phyloP scores from a whole-genome alignment of 2,113 vertebrate species.

The Sander vitreus region DNA sequence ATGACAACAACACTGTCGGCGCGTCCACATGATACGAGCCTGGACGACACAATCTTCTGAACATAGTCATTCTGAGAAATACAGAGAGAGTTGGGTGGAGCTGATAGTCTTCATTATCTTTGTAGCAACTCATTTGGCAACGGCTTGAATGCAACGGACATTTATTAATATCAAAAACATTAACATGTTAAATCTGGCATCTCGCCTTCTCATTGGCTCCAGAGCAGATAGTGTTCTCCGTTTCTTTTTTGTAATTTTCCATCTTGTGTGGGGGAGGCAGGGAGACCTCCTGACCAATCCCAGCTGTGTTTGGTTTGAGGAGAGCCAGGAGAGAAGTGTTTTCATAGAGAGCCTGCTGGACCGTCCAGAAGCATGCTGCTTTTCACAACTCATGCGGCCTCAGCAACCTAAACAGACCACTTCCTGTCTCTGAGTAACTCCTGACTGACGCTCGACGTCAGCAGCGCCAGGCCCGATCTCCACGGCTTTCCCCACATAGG shows the following conservation, averaged over 20 bases:
- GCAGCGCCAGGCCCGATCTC: not conserved
- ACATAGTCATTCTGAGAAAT: too few species aligned
- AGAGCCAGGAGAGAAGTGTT: not conserved
- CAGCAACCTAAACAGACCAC: not conserved
- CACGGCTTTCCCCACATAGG: not conserved
- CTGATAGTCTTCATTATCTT: too few species aligned
- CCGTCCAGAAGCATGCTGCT: not conserved
- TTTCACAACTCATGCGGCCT: not conserved
- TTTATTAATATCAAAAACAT: too few species aligned
- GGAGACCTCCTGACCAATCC: not conserved
- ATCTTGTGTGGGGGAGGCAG: not conserved
- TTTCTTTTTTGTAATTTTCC: slow-evolving; percentile 11
- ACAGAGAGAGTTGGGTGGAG: too few species aligned
- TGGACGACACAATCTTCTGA: too few species aligned
- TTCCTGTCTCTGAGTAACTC: slow-evolving; percentile 28
- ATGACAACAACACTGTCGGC: too few species aligned
- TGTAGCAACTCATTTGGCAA: too few species aligned
- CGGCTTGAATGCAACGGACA: too few species aligned
- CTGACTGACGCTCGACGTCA: not conserved
- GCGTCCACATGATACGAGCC: too few species aligned
- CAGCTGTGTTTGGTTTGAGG: slow-evolving; percentile 13
- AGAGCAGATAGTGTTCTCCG: not conserved
- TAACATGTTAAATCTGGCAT: slow-evolving; percentile 13
- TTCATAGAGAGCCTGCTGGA: not conserved
- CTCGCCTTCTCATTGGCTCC: not conserved